phyloP scores from a whole-genome alignment of 2,888 invertebrate genomes.

The Cephus rjabovi region DNA sequence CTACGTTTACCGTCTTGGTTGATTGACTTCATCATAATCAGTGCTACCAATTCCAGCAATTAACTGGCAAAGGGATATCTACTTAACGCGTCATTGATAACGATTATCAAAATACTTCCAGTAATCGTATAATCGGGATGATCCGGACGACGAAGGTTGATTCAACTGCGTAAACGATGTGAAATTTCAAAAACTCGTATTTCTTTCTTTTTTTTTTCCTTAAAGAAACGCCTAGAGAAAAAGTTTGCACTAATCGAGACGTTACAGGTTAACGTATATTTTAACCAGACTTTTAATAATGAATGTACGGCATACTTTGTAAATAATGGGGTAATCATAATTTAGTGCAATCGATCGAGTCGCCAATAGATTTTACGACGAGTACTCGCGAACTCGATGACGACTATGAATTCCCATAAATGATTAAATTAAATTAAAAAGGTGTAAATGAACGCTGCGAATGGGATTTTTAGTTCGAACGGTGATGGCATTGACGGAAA shows the following conservation, averaged over 20 bases:
- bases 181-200: not conserved
- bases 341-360: constrained; percentile 19
- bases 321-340: constrained; percentile 27
- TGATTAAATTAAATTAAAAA: not conserved
- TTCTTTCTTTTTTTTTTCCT: too few species aligned
- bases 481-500: not conserved
- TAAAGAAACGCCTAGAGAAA: constrained; percentile 1
- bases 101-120: not conserved
- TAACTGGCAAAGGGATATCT: not conserved
- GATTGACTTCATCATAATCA: not conserved
- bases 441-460: not conserved
- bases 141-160: not conserved
- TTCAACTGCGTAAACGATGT: not conserved
- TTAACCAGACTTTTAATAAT: constrained; percentile 15
- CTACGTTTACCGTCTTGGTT: not conserved
- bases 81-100: not conserved
- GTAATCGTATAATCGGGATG: too few species aligned
- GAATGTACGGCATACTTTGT: constrained; percentile 33
- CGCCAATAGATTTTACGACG: constrained; percentile 21
- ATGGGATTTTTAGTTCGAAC: not conserved
- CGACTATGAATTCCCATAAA: not conserved
- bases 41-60: not conserved
- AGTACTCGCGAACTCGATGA: not conserved
- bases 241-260: not conserved
- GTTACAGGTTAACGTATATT: constrained; percentile 8